Conservation (phyloP, 1,140 invertebrate genomes). For the Argopecten irradians region DNA sequence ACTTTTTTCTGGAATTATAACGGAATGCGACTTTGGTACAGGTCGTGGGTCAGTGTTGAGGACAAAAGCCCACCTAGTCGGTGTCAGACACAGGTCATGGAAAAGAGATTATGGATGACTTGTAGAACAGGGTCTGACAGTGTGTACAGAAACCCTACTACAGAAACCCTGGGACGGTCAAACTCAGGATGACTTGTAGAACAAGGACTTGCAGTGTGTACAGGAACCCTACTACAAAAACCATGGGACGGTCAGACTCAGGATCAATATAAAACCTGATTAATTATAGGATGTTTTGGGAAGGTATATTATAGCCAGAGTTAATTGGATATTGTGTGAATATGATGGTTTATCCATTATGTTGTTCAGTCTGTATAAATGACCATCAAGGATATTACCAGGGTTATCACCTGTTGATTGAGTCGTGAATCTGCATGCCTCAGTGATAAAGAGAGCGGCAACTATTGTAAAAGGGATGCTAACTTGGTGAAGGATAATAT, state of each 20-base stretch:
- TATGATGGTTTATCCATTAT: background rate
- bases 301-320: background rate
- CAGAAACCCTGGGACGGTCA: background rate
- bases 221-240: background rate
- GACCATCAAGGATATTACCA: background rate
- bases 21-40: background rate
- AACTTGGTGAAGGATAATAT: background rate
- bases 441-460: too few species aligned
- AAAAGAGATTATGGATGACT: too few species aligned
- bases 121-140: too few species aligned
- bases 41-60: background rate
- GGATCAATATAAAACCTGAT: background rate
- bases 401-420: too few species aligned
- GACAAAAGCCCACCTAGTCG: background rate
- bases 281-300: background rate
- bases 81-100: background rate
- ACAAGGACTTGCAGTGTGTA: background rate
- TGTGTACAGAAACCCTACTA: too few species aligned
- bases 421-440: too few species aligned
- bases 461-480: background rate
- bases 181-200: background rate
- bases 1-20: background rate
- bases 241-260: background rate
- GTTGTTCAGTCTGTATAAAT: background rate
- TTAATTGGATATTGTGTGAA: background rate